Base-by-base conservation (phyloP, 1,140 invertebrate species). In the Doryteuthis pealeii region DNA sequence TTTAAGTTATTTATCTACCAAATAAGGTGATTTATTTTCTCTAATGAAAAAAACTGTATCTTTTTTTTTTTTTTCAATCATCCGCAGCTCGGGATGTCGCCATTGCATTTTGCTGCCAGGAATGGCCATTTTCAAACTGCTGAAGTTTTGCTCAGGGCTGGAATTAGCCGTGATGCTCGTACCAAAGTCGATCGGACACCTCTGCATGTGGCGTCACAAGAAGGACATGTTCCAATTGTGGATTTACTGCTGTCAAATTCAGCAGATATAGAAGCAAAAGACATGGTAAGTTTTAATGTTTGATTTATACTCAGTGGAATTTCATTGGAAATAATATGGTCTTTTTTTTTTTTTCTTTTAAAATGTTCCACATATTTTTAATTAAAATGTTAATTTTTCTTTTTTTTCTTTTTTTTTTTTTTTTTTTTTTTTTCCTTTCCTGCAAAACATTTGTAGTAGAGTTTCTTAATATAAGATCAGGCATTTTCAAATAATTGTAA, bases 181-280 rank as follows among this genome's bases (percentile, higher is more conserved):
- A 97, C 95, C 22, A 98, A 98, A 90, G 95, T 97, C 1, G 95
- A 96, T 84, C 90, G 94, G 81, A 97, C 96, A 31, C 93, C 96
- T 62, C 87, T 98, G 45, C 94, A 96, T 87, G 91, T 95, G 83
- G 95, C 95, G 40, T 91, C 93, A 5, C 93, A 94, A 84, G 94
- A 95, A 83, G 96, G 95, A 0, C 93, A 96, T 87, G 87, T 91
- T 33, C 89, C 91, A 58, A 93, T 96, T 81, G 93, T 94, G 12
- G 90, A 92, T 79, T 87, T 95, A 30, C 88, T 98, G 58, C 84
- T 97, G n/a, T 91, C 90, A 71, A 90, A 93, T 84, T 92, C 92
- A 35, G 93, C 93, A 40, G 93, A 94, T 82, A 90, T 94, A 30
- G 89, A 96, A 83, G 91, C 92, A 65, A 91, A 90, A 86, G 95